Base-by-base conservation (phyloP, 2,888 invertebrate genomes). In the Xanthia icteritia region DNA sequence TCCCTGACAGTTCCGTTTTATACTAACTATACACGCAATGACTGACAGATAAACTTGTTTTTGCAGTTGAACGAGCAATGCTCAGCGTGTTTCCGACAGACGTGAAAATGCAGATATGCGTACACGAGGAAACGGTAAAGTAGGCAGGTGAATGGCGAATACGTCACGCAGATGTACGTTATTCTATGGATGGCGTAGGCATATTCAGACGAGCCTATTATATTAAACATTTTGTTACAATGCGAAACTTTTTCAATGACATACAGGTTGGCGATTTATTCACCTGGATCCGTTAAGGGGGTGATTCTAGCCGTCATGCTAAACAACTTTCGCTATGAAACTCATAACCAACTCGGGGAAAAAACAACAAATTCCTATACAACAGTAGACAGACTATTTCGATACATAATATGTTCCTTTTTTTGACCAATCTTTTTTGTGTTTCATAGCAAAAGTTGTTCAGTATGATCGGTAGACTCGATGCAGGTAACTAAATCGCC, bases 21-120 rank as follows among this genome's bases (percentile, higher is more conserved):
- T 42, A 66, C 60, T 45, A 56, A 36, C 65, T 15, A 76, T 54
- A 66, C 15, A 66, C 54, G 45, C 39, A 60, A 42, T 48, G 58
- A 75, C 45, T 48, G 69, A 66, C 82, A 39, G 66, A 36, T 61
- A 61, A 31, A 51, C 69, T 70, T 56, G 66, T 81, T 81, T 78
- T 81, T 70, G 11, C 51, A 36, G 56, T 64, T 76, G 64, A 81
- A 79, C 27, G 36, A 56, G 27, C 56, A 75, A 58, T 64, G 64
- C 54, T 39, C 27, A 56, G 51, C 42, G 36, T 81, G 64, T 58
- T 48, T 23, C 48, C 8, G 79, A 81, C 79, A 45, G 67, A 58
- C 20, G 56, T 42, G n/a, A 36, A 75, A 64, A 76, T 51, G 51
- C 58, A 76, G 42, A 20, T 73, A 66, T 65, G 51, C 17, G 6